A percentile compares a stretch with the other conserved stretches of the same genome.
Conservation (phyloP, 2,888 invertebrate species). For the Steinernema scapterisci region DNA sequence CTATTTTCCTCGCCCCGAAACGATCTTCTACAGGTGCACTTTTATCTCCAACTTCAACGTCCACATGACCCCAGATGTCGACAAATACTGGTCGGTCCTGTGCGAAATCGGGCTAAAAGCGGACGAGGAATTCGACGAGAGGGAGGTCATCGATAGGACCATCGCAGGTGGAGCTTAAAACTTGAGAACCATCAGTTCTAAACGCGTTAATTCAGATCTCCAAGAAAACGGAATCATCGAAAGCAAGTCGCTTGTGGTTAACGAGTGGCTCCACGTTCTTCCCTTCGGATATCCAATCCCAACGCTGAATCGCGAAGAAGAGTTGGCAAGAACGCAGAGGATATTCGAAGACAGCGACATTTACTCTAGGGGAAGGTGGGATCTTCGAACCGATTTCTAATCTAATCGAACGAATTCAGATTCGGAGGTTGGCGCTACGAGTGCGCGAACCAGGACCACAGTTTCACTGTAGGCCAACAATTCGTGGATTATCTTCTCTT, state of each 20-base stretch:
- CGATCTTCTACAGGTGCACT: slow-evolving; percentile 56
- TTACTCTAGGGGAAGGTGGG: slow-evolving; percentile 50
- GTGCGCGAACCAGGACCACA: slow-evolving; percentile 59
- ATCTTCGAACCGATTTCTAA: background rate
- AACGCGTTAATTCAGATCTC: slow-evolving; percentile 40
- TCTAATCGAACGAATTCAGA: slow-evolving; percentile 38
- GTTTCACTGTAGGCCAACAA: slow-evolving; percentile 41
- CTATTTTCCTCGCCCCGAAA: slow-evolving; percentile 51
- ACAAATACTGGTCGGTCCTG: slow-evolving; percentile 53
- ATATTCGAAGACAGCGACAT: slow-evolving; percentile 46
- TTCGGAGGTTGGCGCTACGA: slow-evolving; percentile 63
- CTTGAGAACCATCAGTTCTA: background rate
- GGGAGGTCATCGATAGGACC: slow-evolving; percentile 40
- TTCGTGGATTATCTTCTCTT: slow-evolving; percentile 17
- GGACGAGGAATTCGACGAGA: slow-evolving; percentile 40
- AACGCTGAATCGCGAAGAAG: slow-evolving; percentile 47
- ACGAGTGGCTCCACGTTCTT: slow-evolving; percentile 45
- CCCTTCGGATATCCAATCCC: slow-evolving; percentile 59
- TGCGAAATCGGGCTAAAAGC: slow-evolving; percentile 54
- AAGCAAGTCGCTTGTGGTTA: slow-evolving; percentile 38
- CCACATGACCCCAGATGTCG: slow-evolving; percentile 50
- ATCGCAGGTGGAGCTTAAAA: slow-evolving; percentile 39
- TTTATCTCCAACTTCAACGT: slow-evolving; percentile 57
- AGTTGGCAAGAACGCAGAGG: slow-evolving; percentile 44
- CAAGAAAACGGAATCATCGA: slow-evolving; percentile 41